Evolutionary conservation across 2,113 vertebrate species (phyloP).

Genomic region (Turdus rufiventris): DNA sequence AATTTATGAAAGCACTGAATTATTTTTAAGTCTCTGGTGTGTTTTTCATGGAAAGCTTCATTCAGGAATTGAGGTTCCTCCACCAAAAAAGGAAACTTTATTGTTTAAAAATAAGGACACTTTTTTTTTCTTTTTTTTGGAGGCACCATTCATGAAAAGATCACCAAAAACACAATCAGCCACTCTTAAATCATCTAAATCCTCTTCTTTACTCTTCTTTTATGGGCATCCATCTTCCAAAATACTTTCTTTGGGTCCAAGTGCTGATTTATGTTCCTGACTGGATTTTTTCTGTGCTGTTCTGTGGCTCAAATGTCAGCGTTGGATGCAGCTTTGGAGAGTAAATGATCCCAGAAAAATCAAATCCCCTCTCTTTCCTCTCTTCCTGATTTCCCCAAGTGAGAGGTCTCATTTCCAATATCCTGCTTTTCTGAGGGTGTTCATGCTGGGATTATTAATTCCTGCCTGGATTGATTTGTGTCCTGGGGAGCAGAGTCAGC

Average conservation of each 20-base stretch:
- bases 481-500: background rate
- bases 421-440: background rate
- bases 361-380: background rate
- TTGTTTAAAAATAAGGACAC: background rate
- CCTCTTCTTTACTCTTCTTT: background rate
- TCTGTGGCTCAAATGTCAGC: background rate
- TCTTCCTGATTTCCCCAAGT: background rate
- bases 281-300: background rate
- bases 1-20: background rate
- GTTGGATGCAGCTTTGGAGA: background rate
- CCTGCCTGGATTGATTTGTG: background rate
- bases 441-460: background rate
- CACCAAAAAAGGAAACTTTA: background rate
- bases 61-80: constrained; percentile 6
- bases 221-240: background rate
- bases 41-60: background rate
- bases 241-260: background rate
- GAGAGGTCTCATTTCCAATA: background rate
- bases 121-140: background rate
- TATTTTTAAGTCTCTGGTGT: background rate
- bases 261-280: background rate
- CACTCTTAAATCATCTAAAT: background rate
- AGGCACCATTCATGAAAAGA: background rate
- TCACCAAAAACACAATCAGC: background rate
- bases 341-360: background rate